Conservation (phyloP, 2,888 invertebrate genomes). For the Cinara cedri region DNA sequence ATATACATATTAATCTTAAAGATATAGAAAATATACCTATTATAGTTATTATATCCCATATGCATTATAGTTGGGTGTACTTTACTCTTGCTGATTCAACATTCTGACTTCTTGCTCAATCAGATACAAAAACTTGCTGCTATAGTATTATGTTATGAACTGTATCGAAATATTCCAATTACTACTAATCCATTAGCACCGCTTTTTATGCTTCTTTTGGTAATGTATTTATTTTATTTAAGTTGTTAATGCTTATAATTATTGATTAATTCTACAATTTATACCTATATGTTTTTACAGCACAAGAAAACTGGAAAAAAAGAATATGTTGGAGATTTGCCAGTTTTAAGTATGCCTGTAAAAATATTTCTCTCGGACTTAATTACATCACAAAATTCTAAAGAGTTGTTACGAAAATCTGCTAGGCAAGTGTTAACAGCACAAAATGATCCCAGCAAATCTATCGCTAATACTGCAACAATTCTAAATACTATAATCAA, state of each 20-base stretch:
- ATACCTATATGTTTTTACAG: background rate
- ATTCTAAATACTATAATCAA: constrained; percentile 51
- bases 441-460: constrained; percentile 52
- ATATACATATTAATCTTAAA: too few relatives aligned
- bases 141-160: constrained; percentile 73
- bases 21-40: too few relatives aligned
- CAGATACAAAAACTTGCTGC: constrained; percentile 72
- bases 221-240: constrained; percentile 63
- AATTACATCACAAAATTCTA: constrained; percentile 55
- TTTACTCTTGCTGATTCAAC: constrained; percentile 61
- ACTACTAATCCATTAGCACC: constrained; percentile 74
- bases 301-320: constrained; percentile 55
- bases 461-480: constrained; percentile 51
- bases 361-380: constrained; percentile 53
- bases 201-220: constrained; percentile 73
- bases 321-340: constrained; percentile 53
- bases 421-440: constrained; percentile 54
- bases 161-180: constrained; percentile 73
- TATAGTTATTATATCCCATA: too few relatives aligned
- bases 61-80: constrained; percentile 50
- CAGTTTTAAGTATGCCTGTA: constrained; percentile 48
- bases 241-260: too few relatives aligned
- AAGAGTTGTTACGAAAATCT: constrained; percentile 48
- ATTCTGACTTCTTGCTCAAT: constrained; percentile 59
- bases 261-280: background rate